Percentiles rank a stretch among this genome's conserved stretches.
Conservation (phyloP, 2,888 invertebrate genomes). For the Aquatica leii region DNA sequence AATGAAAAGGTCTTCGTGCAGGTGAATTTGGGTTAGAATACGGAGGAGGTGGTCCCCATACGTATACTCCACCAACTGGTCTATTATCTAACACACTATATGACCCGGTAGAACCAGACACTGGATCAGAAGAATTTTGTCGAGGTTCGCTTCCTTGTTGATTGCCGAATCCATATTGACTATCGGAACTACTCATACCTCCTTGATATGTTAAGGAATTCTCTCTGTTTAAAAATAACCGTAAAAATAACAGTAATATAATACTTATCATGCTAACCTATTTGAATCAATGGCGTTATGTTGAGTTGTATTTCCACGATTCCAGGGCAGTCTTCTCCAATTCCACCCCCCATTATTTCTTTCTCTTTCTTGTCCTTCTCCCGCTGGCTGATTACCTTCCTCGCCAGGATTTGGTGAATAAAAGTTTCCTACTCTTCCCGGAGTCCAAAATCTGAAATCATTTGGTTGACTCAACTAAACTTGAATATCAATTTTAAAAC, state of each 20-base stretch:
- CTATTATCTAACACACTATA: conserved; percentile 69
- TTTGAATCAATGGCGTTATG: conserved; percentile 47
- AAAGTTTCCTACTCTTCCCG: conserved; percentile 78
- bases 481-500: too few species aligned
- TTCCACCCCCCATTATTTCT: conserved; percentile 68
- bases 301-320: conserved; percentile 64
- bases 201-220: conserved; percentile 69
- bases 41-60: conserved; percentile 91
- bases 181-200: conserved; percentile 77
- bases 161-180: conserved; percentile 81
- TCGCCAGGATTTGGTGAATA: conserved; percentile 85
- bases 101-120: conserved; percentile 59
- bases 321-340: conserved; percentile 79
- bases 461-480: too few species aligned
- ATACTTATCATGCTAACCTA: conserved; percentile 45
- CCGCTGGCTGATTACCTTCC: conserved; percentile 52
- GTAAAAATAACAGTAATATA: conserved; percentile 39
- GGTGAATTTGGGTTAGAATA: conserved; percentile 84
- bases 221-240: conserved; percentile 46
- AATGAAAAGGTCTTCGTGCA: conserved; percentile 63
- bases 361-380: conserved; percentile 49
- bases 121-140: conserved; percentile 52
- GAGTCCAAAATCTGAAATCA: conserved; percentile 63
- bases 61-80: conserved; percentile 64
- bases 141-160: conserved; percentile 56